These are phyloP conservation scores for Bos indicus DNA, from an alignment of 2,113 vertebrate species.

Conservation along the genomic window DNA sequence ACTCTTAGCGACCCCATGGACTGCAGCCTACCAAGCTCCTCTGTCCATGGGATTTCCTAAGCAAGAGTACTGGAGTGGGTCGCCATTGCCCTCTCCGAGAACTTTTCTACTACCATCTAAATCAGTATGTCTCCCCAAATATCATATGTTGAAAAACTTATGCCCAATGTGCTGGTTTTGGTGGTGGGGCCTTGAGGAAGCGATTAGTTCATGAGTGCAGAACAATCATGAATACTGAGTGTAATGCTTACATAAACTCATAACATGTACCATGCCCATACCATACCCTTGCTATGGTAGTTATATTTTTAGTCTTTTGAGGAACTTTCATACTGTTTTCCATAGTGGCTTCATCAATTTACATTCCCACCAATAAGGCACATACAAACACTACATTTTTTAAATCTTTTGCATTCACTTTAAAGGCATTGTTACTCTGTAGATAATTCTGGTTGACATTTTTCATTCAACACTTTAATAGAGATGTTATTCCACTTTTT, in stretches of 20 bases:
- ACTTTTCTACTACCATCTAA: not conserved
- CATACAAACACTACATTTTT: not conserved
- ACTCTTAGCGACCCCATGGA: too few relatives aligned
- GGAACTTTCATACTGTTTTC: not conserved
- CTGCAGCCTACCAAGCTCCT: too few relatives aligned
- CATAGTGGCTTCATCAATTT: not conserved
- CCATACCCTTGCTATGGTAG: not conserved
- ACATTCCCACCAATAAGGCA: not conserved
- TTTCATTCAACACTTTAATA: not conserved
- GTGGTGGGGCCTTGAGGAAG: not conserved
- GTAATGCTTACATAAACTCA: not conserved
- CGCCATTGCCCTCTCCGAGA: too few relatives aligned
- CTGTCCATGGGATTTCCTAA: too few relatives aligned
- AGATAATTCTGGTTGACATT: not conserved
- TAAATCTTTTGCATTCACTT: not conserved
- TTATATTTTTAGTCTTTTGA: not conserved
- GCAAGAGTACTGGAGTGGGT: too few relatives aligned
- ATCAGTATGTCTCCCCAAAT: not conserved
- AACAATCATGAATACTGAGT: not conserved
- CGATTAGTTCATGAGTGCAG: not conserved
- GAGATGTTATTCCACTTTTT: not conserved
- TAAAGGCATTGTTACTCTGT: not conserved
- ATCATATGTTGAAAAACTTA: not conserved
- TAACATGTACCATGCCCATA: fast-evolving
- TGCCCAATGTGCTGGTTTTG: not conserved